Evolutionary conservation across 2,113 vertebrate species (phyloP), one percentile per base, ranked within the genome.

Genomic region (Pungitius pungitius): DNA sequence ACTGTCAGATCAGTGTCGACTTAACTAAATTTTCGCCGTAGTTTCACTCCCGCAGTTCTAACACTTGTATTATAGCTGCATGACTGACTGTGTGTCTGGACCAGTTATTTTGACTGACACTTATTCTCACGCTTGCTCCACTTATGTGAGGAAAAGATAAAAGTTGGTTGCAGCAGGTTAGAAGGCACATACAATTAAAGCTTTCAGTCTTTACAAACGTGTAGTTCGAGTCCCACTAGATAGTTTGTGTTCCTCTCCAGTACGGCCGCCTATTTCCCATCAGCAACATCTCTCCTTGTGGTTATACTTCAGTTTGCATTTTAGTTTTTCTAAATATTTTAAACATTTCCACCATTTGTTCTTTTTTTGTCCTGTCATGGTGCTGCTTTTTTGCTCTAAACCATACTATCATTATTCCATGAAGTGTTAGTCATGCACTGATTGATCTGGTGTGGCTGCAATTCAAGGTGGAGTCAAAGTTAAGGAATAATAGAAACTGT

Each of bases 201-300:
- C 30, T 11, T 27, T 24, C 52, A 30, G 17, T 51, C n/a, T 10
- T 47, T 4, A 26, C 52, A 64, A 52, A 45, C 33, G 40, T 37
- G 18, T 73, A 66, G 59, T 54, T 30, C 49, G 17, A 66, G 13
- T 54, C 24, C 59, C 26, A 49, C 43, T 47, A 20, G 6, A 8
- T 61, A 43, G 37, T 30, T 52, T 47, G 30, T 52, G 30, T 45
- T 26, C 26, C 57, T 73, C 45, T 26, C 22, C 42, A 62, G 27
- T 69, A 49, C 33, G 17, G 6, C 8, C 20, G 18, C 14, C 22
- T 55, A 60, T 42, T 40, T 60, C 56, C 68, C 49, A 73, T n/a
- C 58, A 69, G 18, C 42, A 67, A 78, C 78, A 40, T 68, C 82
- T 88, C 73, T 86, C 80, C 87, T 89, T 90, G 87, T 88, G 82